Percentiles rank a stretch among this genome's conserved stretches.
Conservation (phyloP, 2,888 invertebrate species). For the Acanthosepion lycidas region DNA sequence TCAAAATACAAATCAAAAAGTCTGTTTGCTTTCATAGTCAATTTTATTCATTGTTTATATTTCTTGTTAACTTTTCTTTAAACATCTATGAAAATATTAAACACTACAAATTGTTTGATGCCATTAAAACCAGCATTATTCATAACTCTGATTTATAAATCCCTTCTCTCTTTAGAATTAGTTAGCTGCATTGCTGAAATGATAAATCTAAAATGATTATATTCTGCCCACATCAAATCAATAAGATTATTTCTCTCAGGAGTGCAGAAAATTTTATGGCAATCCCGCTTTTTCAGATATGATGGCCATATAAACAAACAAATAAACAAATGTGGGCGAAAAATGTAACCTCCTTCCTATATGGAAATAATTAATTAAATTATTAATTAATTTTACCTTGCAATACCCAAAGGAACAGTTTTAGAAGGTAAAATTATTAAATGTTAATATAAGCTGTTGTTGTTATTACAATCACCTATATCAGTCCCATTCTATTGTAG, state of each 20-base stretch:
- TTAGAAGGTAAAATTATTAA: neutral
- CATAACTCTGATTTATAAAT: neutral
- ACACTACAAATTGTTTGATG: neutral
- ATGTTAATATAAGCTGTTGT: neutral
- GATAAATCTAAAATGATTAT: neutral
- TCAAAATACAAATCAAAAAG: no score
- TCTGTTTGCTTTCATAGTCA: neutral
- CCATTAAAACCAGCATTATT: neutral
- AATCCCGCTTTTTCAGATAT: neutral
- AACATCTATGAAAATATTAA: no score
- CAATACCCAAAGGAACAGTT: neutral
- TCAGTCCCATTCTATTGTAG: neutral
- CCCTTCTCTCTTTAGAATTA: neutral
- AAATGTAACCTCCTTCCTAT: neutral
- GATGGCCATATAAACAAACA: slow-evolving; percentile 6
- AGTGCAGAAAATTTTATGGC: slow-evolving; percentile 4
- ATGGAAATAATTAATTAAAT: neutral
- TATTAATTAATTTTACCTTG: neutral
- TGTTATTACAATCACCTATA: neutral
- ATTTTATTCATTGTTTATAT: neutral
- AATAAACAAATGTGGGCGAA: neutral
- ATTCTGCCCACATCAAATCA: neutral
- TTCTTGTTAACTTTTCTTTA: no score
- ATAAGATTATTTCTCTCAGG: neutral
- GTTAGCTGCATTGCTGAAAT: neutral